Evolutionary conservation across 2,888 invertebrate species (phyloP).

Genomic region (Leptopterna dolabrata): DNA sequence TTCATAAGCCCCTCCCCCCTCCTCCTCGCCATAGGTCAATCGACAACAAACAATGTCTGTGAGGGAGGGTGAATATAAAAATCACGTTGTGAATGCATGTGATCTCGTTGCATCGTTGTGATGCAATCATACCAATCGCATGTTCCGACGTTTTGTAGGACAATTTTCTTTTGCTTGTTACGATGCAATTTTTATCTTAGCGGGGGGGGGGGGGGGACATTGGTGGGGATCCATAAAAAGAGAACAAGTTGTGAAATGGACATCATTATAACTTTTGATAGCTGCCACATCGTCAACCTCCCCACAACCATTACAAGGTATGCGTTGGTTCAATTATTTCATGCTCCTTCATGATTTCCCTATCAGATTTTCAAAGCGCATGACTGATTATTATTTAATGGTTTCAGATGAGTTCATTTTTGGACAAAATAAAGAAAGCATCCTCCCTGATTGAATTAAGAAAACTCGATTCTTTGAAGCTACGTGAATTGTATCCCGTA

Average conservation of each 20-base stretch:
- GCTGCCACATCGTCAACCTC: background rate
- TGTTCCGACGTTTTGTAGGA: background rate
- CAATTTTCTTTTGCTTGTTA: background rate
- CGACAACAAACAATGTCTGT: no score
- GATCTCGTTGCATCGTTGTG: background rate
- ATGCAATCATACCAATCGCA: slow-evolving; percentile 1
- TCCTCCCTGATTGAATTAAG: background rate
- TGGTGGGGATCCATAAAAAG: background rate
- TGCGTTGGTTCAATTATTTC: background rate
- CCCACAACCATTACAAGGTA: background rate
- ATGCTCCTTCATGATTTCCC: background rate
- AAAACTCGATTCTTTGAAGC: background rate
- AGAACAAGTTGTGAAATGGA: slow-evolving; percentile 1
- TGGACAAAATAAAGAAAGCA: background rate
- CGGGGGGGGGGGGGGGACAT: no score
- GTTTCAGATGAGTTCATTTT: background rate
- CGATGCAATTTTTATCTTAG: background rate
- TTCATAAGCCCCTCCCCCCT: no score
- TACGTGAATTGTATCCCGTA: background rate
- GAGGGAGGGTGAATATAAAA: no score
- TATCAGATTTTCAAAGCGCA: background rate
- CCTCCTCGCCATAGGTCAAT: no score
- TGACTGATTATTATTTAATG: background rate
- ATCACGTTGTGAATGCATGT: no score
- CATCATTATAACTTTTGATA: background rate